These are phyloP conservation scores for Furcifer pardalis DNA, from an alignment of 2,797 vertebrate species.

Conservation along the genomic window DNA sequence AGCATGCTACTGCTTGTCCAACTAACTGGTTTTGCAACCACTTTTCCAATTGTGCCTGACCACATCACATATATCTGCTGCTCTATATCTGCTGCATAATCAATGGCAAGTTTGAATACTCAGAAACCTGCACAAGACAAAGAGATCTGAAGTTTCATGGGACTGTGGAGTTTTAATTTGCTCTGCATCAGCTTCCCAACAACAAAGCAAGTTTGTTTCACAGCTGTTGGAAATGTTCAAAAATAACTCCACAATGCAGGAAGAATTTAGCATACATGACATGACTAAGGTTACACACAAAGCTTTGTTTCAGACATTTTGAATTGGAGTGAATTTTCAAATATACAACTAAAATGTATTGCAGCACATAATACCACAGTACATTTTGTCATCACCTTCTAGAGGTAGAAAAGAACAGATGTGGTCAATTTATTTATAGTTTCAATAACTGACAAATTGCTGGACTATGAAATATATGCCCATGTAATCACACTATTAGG, in stretches of 20 bases:
- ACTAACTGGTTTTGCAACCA: neutral
- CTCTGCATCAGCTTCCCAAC: constrained; percentile 12
- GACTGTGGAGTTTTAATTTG: neutral
- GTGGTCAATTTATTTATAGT: neutral
- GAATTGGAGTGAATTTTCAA: neutral
- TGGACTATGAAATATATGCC: neutral
- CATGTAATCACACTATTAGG: no score
- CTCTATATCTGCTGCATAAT: neutral
- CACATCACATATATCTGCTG: neutral
- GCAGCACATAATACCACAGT: neutral
- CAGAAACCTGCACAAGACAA: neutral
- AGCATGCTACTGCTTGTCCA: neutral
- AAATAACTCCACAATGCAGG: neutral
- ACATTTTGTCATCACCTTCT: neutral
- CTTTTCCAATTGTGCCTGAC: neutral
- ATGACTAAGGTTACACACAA: neutral
- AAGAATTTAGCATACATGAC: neutral
- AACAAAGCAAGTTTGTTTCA: neutral
- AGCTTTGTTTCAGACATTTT: neutral
- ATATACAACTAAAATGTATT: neutral
- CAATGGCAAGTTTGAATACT: neutral
- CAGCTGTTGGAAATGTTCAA: neutral
- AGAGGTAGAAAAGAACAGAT: neutral
- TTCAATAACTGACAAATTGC: neutral
- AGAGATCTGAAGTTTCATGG: neutral